Evolutionary conservation across 2,888 invertebrate species (phyloP), one percentile per base, ranked within the genome.

Genomic region (Fragum fragum): DNA sequence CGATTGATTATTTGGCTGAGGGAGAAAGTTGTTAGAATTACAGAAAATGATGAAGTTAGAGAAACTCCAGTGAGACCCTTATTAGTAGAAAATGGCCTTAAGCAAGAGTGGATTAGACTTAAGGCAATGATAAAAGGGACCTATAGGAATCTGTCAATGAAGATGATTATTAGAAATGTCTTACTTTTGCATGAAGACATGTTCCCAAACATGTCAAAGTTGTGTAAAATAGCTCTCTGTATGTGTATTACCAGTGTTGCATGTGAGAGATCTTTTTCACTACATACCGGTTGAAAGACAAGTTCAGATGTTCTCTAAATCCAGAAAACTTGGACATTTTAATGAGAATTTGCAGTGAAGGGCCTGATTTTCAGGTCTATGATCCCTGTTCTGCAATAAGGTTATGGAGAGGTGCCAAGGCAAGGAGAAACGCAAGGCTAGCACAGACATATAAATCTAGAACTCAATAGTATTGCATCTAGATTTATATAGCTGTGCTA

Each of bases 161-260:
- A 63, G 16, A 18, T 18, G 18, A 28, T 63, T 1, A 29, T 28
- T 32, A 71, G 55, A 55, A 55, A 55, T 14, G 55, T 71, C 21
- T 52, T 71, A 5, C 3, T 55, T 9, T 55, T 71, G n/a, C 71
- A 71, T 55, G 2, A 2, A n/a, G 32, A 53, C 5, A 32, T 3
- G 18, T 32, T 55, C 0, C 55, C 53, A 32, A 53, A 53, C 21
- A 55, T 52, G 9, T 36, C 32, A 36, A 36, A 28, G 26, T 52
- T 26, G 1, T 52, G 52, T 28, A 36, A 70, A 47, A 70, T 70
- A 23, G 69, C 69, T 16, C 1, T 70, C 26, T 47, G 39, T 21
- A 26, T 47, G 18, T 70, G 69, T 52, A 14, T 70, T 16, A 70
- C 69, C n/a, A 70, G 69, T 70, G 69, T 47, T 21, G 11, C 16